A percentile compares a stretch with the other conserved stretches of the same genome.
These are phyloP conservation scores for Sebastes fasciatus DNA, from an alignment of 2,113 vertebrate species.

Conservation along the genomic window DNA sequence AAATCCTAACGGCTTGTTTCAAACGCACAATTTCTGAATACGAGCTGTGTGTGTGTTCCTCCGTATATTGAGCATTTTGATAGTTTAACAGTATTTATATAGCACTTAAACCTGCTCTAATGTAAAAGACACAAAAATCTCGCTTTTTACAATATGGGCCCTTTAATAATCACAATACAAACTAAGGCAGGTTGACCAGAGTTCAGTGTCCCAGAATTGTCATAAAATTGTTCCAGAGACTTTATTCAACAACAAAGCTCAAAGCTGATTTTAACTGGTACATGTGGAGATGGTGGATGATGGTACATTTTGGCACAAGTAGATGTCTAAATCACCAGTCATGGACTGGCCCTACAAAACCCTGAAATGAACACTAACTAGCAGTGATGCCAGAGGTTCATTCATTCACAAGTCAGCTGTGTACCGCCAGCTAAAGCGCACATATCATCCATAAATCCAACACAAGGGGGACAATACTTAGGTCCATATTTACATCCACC, in stretches of 20 bases:
- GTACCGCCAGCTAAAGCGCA: neutral
- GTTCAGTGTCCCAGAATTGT: too few relatives aligned
- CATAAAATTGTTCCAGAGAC: neutral
- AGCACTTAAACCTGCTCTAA: too few relatives aligned
- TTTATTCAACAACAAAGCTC: neutral
- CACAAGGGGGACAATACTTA: neutral
- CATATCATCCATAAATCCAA: neutral
- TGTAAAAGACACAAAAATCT: too few relatives aligned
- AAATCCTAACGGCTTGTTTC: too few relatives aligned
- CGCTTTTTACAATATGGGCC: too few relatives aligned
- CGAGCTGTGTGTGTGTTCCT: too few relatives aligned
- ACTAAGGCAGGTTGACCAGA: neutral
- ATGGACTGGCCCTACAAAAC: neutral
- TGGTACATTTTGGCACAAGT: neutral
- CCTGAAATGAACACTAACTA: neutral
- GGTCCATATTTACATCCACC: accelerated
- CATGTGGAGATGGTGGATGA: neutral
- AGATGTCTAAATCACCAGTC: neutral
- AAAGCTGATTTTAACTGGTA: neutral
- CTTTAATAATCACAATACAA: too few relatives aligned
- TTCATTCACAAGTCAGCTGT: conserved; percentile 10
- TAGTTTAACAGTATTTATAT: too few relatives aligned
- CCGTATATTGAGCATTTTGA: too few relatives aligned
- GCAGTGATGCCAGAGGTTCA: conserved; percentile 1
- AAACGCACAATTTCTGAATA: too few relatives aligned